Evolutionary conservation across 2,113 vertebrate species (phyloP), one percentile per base, ranked within the genome.

Genomic region (Rousettus leschenaultii): DNA sequence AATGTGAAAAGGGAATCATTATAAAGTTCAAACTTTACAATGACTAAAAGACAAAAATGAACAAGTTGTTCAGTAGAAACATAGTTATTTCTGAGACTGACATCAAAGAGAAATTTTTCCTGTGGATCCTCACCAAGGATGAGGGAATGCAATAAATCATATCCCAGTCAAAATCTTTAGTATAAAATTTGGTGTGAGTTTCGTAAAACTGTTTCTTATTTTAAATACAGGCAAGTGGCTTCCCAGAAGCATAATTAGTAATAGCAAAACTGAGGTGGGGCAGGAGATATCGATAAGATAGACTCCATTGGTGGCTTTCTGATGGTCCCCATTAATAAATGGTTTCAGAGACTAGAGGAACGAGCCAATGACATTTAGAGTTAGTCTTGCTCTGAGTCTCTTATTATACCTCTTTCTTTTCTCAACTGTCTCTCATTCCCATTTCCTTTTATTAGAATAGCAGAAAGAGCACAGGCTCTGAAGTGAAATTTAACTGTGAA

Each of bases 401-500:
- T 89, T 74, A 55, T 59, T 8, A 15, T 65, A 3, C 3, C 11
- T 21, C 7, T 61, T 6, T 75, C 30, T 84, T 80, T n/a, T 77
- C 51, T 84, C 26, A 89, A 43, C n/a, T 68, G 35, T 22, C 16
- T 89, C 2, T 83, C 26, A 38, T 68, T 75, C 7, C n/a, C n/a
- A 63, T 73, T 89, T 90, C 7, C 51, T 35, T 84, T 87, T 35
- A 33, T 84, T 88, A 38, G 26, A 91, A 79, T 33, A 70, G 28
- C 10, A 93, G 24, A 88, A 78, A 95, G 14, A 78, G 3, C 57
- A 63, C 84, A n/a, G 19, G 2, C n/a, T 88, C 68, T 70, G 9
- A 89, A 86, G 14, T 94, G 40, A 86, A 93, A 68, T 57, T 94
- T 22, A 84, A 57, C 18, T 38, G 33, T 38, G 28, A 95, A 97